Conservation (phyloP, 1,140 invertebrate species). For the Teleopsis dalmanni region DNA sequence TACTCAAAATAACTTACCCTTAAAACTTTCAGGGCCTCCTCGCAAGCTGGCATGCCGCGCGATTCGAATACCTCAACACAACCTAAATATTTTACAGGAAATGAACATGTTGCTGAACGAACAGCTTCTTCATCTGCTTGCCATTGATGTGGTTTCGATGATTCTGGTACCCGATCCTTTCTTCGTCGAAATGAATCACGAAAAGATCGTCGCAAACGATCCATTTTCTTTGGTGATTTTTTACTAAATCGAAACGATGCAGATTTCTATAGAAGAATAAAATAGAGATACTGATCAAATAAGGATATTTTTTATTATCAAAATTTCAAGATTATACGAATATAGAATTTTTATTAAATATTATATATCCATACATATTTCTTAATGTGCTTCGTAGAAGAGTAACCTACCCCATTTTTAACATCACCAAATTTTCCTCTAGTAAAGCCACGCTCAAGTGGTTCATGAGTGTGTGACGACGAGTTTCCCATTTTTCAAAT, state of each 20-base stretch:
- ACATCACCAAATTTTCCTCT: conserved; percentile 44
- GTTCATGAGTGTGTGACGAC: conserved; percentile 45
- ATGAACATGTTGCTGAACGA: conserved; percentile 89
- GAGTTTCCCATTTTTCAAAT: conserved; percentile 46
- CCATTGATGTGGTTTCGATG: conserved; percentile 94
- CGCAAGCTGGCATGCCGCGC: conserved; percentile 98
- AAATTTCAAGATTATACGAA: background rate
- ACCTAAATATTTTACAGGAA: conserved; percentile 97
- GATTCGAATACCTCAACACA: conserved; percentile 99
- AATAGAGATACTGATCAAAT: background rate
- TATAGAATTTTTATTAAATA: background rate
- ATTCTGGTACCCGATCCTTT: conserved; percentile 76
- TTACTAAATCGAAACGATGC: conserved; percentile 51
- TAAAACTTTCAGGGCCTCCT: conserved; percentile 93
- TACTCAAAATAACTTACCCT: conserved; percentile 55
- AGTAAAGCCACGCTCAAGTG: conserved; percentile 43
- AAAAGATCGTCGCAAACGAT: conserved; percentile 82
- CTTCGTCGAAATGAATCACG: conserved; percentile 83
- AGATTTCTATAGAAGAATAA: conserved; percentile 44
- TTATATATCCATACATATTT: background rate
- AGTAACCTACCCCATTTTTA: conserved; percentile 44
- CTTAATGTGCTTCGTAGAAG: background rate
- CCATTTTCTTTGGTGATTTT: conserved; percentile 75
- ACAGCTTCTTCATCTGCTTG: conserved; percentile 96
- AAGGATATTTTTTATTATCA: too few relatives aligned